Evolutionary conservation across 2,113 vertebrate species (phyloP).

Genomic region (Sturnira hondurensis): DNA sequence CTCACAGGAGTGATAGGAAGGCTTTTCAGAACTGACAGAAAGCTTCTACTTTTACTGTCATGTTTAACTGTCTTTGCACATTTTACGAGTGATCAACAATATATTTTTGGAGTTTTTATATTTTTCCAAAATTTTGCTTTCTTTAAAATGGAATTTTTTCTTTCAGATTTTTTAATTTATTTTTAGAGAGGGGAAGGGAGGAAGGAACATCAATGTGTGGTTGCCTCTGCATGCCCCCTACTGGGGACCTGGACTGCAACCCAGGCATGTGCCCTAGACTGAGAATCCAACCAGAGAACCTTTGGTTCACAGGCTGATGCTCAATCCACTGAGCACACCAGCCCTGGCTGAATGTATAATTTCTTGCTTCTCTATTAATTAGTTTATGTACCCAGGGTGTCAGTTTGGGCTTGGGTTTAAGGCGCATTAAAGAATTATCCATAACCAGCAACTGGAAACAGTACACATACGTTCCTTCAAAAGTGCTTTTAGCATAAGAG

Average conservation of each 20-base stretch:
- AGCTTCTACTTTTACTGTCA: constrained; percentile 85
- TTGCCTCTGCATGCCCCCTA: too few species aligned
- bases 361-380: constrained; percentile 82
- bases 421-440: constrained; percentile 83
- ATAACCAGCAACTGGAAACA: constrained; percentile 90
- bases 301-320: too few species aligned
- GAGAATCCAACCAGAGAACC: too few species aligned
- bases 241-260: too few species aligned
- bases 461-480: constrained; percentile 81
- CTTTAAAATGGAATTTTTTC: constrained; percentile 75
- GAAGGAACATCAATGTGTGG: too few species aligned
- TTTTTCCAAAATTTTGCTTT: constrained; percentile 84
- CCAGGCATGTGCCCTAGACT: too few species aligned
- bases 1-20: constrained; percentile 72
- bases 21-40: constrained; percentile 72
- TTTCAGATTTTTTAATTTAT: too few species aligned
- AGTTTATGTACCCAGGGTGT: constrained; percentile 83
- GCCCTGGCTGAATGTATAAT: constrained; percentile 75
- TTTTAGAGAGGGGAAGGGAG: too few species aligned
- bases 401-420: constrained; percentile 86
- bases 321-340: too few species aligned
- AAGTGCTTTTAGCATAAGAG: constrained; percentile 54
- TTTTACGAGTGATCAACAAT: constrained; percentile 91
- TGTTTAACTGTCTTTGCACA: constrained; percentile 86
- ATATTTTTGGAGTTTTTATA: constrained; percentile 85